Evolutionary conservation across 1,140 invertebrate species (phyloP).

Genomic region (Drepana arcuata): DNA sequence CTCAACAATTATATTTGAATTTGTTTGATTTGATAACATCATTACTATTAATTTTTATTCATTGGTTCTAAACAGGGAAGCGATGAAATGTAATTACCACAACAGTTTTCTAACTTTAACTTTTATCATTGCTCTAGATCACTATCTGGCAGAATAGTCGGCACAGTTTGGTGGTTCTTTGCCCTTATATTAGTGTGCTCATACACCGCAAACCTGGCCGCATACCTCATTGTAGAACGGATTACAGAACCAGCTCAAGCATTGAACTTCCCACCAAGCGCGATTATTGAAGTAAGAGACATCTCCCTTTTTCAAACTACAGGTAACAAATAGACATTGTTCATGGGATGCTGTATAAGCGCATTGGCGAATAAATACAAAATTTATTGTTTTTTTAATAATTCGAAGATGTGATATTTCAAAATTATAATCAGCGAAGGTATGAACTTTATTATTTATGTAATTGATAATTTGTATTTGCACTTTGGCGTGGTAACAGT

Average conservation of each 20-base stretch:
- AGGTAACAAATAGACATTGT: conserved; percentile 42
- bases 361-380: conserved; percentile 16
- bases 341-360: conserved; percentile 25
- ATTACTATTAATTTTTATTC: too few relatives aligned
- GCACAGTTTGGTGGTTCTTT: conserved; percentile 99
- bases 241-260: conserved; percentile 96
- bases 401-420: too few relatives aligned
- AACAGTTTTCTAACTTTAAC: too few relatives aligned
- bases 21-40: too few relatives aligned
- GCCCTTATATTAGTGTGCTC: conserved; percentile 98
- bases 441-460: too few relatives aligned
- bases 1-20: too few relatives aligned
- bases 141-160: conserved; percentile 94
- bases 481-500: too few relatives aligned
- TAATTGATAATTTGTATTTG: too few relatives aligned
- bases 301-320: conserved; percentile 33
- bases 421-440: too few relatives aligned
- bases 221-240: conserved; percentile 94
- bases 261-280: conserved; percentile 85
- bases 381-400: conserved; percentile 1
- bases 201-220: conserved; percentile 98
- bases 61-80: too few relatives aligned
- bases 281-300: conserved; percentile 94
- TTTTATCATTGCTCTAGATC: conserved; percentile 75
- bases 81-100: too few relatives aligned